Evolutionary conservation across 2,797 vertebrate species (phyloP), one percentile per base, ranked within the genome.

Genomic region (Botia almorhae): DNA sequence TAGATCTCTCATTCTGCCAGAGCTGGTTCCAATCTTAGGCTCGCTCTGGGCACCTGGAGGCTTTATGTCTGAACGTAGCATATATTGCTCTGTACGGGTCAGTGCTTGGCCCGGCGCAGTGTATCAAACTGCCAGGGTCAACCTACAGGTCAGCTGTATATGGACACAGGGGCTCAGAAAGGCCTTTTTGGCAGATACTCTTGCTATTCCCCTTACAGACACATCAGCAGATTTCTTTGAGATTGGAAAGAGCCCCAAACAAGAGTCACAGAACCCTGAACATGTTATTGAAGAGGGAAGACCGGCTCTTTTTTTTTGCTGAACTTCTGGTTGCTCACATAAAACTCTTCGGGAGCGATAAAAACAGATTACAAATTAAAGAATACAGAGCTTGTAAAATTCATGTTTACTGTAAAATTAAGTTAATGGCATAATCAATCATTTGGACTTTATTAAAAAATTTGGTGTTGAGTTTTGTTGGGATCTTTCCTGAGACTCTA

Each of bases 1-100:
- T 92, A 90, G 87, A 81, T 10, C 74, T 89, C 84, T 92, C 84
- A 79, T 89, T 90, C 78, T 69, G 65, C 69, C 86, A 86, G 88
- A 86, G 84, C 77, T 2, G 43, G 82, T 80, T 85, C 87, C 83
- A 87, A 83, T 77, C 78, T 76, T 77, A 72, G 77, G 76, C 80
- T 86, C 84, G 83, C 81, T 21, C 69, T 50, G n/a, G 78, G 83
- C 78, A 56, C 53, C 43, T 74, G 56, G 10, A 73, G 69, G 68
- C 85, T 76, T 74, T 33, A 83, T 43, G 74, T 68, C 61, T 48
- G 84, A 56, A 33, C 33, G 36, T 21, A 19, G 16, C 21, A 12
- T 51, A 29, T 69, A 77, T 64, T 51, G 60, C 23, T 69, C 70
- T 84, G 87, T 87, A 53, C 64, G 56, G 85, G 82, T 81, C 85